phyloP scores from a whole-genome alignment of 2,797 vertebrate species.

The Hydrolagus colliei region DNA sequence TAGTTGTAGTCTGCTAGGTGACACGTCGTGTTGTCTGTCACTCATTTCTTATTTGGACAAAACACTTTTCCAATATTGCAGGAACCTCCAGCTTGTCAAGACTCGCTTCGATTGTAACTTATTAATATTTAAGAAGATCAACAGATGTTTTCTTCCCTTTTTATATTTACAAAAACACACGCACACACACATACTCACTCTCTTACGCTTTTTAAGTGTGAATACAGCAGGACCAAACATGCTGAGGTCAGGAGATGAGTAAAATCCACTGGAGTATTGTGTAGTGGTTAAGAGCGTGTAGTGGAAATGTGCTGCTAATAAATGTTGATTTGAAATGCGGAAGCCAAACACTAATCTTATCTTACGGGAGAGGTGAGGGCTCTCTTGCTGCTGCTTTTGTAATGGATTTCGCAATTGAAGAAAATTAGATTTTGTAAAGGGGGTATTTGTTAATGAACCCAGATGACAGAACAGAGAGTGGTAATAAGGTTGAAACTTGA shows the following conservation, averaged over 20 bases:
- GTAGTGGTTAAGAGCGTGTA: not conserved
- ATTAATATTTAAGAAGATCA: not conserved
- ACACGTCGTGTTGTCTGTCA: not conserved
- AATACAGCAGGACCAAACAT: constrained; percentile 30
- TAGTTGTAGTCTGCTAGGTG: too few relatives aligned
- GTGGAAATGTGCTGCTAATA: not conserved
- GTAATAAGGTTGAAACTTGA: constrained; percentile 30
- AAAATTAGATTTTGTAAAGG: constrained; percentile 40
- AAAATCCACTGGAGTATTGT: not conserved
- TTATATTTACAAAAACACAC: not conserved
- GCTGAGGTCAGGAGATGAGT: constrained; percentile 1
- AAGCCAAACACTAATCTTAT: constrained; percentile 28
- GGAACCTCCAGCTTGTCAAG: not conserved
- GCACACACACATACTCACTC: not conserved
- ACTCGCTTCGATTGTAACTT: not conserved
- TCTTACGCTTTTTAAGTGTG: not conserved
- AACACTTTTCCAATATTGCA: not conserved
- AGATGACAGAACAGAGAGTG: constrained; percentile 36
- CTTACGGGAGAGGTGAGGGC: constrained; percentile 20
- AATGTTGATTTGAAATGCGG: constrained; percentile 6
- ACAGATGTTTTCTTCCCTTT: not conserved
- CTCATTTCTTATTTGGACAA: not conserved
- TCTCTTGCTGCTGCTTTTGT: constrained; percentile 25
- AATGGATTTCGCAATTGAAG: constrained; percentile 34
- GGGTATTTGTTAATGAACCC: constrained; percentile 45